These are phyloP conservation scores for Pristionchus maxplancki DNA, from an alignment of 2,888 invertebrate genomes.

Conservation along the genomic window DNA sequence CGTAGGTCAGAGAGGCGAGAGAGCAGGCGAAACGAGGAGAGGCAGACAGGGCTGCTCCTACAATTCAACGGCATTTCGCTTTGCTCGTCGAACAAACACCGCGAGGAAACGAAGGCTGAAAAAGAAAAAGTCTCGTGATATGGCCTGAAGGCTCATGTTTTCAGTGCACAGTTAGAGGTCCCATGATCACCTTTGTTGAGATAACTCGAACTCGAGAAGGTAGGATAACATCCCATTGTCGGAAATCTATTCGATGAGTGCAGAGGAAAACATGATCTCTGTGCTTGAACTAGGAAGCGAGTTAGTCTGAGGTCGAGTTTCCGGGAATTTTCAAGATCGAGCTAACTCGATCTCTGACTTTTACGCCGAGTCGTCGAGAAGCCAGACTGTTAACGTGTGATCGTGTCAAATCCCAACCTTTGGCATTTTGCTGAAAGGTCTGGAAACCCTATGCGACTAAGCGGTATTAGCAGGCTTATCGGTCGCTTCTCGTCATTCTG, in stretches of 20 bases:
- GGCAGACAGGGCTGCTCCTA: no score
- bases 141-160: neutral
- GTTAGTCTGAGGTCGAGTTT: neutral
- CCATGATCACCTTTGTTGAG: neutral
- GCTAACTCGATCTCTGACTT: neutral
- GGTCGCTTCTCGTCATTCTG: neutral
- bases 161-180: neutral
- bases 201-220: neutral
- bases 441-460: neutral
- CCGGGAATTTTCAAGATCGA: neutral
- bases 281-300: neutral
- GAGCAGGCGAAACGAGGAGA: no score
- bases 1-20: no score
- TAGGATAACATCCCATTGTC: neutral
- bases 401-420: no score
- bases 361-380: neutral
- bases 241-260: neutral
- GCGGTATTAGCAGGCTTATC: neutral
- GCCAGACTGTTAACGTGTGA: neutral
- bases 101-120: neutral
- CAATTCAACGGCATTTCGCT: no score
- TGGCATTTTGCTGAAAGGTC: neutral
- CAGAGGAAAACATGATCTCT: neutral
- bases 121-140: neutral
- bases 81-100: constrained; percentile 4